Conservation (phyloP, 2,888 invertebrate species). For the Drosophila niveifrons region DNA sequence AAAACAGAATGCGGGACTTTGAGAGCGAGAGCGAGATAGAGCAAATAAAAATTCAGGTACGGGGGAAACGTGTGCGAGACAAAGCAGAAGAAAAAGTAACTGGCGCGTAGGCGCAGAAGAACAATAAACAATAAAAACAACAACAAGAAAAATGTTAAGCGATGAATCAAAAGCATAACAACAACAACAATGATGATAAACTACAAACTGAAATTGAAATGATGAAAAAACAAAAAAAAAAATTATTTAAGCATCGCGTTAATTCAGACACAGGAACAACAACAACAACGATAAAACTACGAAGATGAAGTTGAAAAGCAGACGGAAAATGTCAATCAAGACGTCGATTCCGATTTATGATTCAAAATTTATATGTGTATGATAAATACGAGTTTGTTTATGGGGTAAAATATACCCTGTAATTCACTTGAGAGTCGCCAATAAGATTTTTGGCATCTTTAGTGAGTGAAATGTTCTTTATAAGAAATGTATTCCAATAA, state of each 20-base stretch:
- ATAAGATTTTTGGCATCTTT: too few relatives aligned
- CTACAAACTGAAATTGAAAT: constrained; percentile 37
- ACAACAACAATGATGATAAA: constrained; percentile 3
- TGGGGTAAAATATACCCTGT: constrained; percentile 1
- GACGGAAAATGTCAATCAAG: constrained; percentile 12
- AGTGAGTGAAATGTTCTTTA: too few relatives aligned
- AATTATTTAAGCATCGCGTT: constrained; percentile 17
- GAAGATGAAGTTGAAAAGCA: background rate
- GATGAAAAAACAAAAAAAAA: constrained; percentile 14
- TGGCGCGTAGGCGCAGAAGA: constrained; percentile 62
- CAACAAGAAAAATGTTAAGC: constrained; percentile 37
- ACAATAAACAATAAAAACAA: constrained; percentile 49
- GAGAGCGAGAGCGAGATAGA: constrained; percentile 10
- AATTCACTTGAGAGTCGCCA: background rate
- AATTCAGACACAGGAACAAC: constrained; percentile 11
- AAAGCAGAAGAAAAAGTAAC: constrained; percentile 25
- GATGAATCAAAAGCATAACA: constrained; percentile 53
- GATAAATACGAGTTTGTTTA: background rate
- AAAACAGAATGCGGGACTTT: constrained; percentile 50
- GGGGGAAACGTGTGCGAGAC: constrained; percentile 1
- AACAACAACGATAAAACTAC: background rate
- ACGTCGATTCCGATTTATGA: constrained; percentile 28
- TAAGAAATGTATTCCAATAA: too few relatives aligned
- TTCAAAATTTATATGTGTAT: background rate
- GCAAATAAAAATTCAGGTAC: constrained; percentile 22